A percentile compares a stretch with the other conserved stretches of the same genome.
These are phyloP conservation scores for Epinotia bilunana DNA, from an alignment of 2,888 invertebrate species.

Conservation along the genomic window DNA sequence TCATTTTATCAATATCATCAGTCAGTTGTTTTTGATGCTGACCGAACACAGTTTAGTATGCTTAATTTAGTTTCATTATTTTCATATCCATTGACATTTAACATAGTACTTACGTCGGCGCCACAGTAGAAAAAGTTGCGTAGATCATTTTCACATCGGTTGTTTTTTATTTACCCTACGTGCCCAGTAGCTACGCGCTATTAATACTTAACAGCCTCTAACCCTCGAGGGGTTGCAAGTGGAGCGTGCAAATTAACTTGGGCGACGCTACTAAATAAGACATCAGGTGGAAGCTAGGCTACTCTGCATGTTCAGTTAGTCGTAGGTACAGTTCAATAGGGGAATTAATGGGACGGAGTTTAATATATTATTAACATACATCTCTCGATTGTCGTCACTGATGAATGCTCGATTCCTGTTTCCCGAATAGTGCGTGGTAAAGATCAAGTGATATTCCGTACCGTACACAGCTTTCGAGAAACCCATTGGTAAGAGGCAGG, in stretches of 20 bases:
- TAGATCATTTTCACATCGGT: neutral
- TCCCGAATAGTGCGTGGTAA: too few species aligned
- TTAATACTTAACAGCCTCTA: conserved; percentile 35
- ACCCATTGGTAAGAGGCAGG: neutral
- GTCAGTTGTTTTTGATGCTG: neutral
- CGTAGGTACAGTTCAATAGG: neutral
- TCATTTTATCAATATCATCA: neutral
- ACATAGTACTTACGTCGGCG: conserved; percentile 5
- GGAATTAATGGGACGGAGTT: neutral
- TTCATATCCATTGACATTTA: conserved; percentile 10
- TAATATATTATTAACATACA: neutral
- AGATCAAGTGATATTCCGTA: neutral
- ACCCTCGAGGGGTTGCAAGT: conserved; percentile 55
- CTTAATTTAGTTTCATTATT: neutral
- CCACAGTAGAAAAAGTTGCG: conserved; percentile 21
- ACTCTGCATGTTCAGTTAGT: neutral
- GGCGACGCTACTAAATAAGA: conserved; percentile 48
- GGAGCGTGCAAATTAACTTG: conserved; percentile 55
- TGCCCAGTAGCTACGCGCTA: conserved; percentile 29
- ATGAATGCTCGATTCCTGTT: neutral
- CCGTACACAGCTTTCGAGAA: neutral
- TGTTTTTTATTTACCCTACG: conserved; percentile 40
- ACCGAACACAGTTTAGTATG: neutral
- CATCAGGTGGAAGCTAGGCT: conserved; percentile 30
- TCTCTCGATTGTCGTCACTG: too few species aligned